Evolutionary conservation across 2,113 vertebrate species (phyloP).

Genomic region (Cromileptes altivelis): DNA sequence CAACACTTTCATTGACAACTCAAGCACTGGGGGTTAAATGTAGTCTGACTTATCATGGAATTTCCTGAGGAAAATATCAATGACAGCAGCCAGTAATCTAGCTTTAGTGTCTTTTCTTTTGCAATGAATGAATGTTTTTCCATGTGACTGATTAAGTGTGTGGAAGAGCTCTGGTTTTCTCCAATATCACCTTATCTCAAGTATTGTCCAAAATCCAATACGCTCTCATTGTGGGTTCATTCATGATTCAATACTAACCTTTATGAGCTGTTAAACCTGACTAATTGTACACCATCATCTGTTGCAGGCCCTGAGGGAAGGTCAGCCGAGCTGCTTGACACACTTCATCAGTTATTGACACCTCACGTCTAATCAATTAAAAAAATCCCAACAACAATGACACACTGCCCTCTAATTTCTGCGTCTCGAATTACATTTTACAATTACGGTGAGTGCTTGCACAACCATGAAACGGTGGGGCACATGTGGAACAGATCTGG

Average conservation of each 20-base stretch:
- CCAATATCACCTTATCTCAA: neutral
- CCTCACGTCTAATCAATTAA: constrained; percentile 18
- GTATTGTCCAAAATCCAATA: neutral
- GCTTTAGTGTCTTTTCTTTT: neutral
- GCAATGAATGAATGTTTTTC: neutral
- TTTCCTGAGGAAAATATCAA: constrained; percentile 20
- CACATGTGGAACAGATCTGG: neutral
- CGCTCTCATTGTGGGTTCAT: constrained; percentile 5
- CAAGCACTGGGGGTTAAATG: neutral
- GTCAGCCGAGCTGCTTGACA: constrained; percentile 2
- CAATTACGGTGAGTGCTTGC: neutral
- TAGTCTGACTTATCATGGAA: constrained; percentile 1
- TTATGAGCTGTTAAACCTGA: constrained; percentile 10
- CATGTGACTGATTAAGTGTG: neutral
- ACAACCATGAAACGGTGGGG: neutral
- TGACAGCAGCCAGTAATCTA: constrained; percentile 27
- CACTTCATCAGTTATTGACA: constrained; percentile 31
- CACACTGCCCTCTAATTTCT: constrained; percentile 3
- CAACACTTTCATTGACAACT: constrained; percentile 10
- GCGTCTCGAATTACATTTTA: constrained; percentile 4
- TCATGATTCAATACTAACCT: constrained; percentile 15
- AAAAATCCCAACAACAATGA: constrained; percentile 1
- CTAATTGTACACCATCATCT: constrained; percentile 20
- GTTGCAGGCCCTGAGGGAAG: constrained; percentile 4
- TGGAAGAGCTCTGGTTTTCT: neutral